Conservation (phyloP, 2,113 vertebrate species). For the Bubalus kerabau region DNA sequence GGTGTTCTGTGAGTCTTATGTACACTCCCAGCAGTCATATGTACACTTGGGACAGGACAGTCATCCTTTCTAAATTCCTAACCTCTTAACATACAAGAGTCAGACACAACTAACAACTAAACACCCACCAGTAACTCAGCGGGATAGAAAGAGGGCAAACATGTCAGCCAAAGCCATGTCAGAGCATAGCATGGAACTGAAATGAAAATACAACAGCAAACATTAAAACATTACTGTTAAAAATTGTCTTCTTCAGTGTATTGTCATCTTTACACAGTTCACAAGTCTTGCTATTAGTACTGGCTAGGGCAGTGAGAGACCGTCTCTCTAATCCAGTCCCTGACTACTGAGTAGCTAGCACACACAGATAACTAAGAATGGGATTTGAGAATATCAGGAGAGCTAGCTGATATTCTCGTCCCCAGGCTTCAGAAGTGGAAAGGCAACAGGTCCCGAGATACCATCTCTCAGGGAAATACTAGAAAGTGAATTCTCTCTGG, state of each 20-base stretch:
- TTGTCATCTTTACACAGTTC: background rate
- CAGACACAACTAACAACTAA: background rate
- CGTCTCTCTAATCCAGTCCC: background rate
- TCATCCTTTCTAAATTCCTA: background rate
- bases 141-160: background rate
- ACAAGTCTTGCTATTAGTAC: too few species aligned
- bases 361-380: background rate
- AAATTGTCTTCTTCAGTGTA: background rate
- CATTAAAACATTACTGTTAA: background rate
- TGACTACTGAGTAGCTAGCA: too few species aligned
- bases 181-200: background rate
- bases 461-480: background rate
- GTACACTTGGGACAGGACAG: background rate
- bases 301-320: background rate
- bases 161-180: background rate
- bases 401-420: too few species aligned
- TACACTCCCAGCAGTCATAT: rapidly evolving
- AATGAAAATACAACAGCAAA: background rate
- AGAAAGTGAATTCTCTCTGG: background rate
- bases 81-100: background rate
- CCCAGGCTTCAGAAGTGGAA: background rate
- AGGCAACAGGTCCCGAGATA: background rate
- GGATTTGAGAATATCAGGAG: background rate
- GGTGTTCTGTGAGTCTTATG: too few species aligned
- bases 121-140: background rate